A percentile compares a stretch with the other conserved stretches of the same genome.
Evolutionary conservation across 2,113 vertebrate species (phyloP).

Genomic region (Equus przewalskii): DNA sequence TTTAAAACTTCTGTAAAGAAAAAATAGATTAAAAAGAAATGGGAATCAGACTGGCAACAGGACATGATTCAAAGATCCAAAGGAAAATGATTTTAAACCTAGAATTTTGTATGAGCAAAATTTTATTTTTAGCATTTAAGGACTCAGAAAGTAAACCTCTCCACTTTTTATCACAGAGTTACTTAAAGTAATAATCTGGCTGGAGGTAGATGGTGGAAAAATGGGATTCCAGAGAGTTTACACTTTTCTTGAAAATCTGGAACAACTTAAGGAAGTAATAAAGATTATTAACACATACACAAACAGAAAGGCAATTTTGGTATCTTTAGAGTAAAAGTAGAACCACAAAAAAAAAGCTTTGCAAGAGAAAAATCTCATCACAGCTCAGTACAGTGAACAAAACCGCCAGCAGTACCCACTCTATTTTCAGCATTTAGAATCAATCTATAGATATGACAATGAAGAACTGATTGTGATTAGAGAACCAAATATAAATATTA

Average conservation of each 20-base stretch:
- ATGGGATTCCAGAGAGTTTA: not conserved
- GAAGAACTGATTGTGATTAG: not conserved
- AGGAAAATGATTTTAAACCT: slow-evolving; percentile 5
- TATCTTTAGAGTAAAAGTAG: not conserved
- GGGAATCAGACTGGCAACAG: not conserved
- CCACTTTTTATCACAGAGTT: not conserved
- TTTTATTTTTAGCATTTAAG: not conserved
- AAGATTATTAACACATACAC: not conserved
- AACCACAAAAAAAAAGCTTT: not conserved
- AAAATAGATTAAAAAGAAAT: not conserved
- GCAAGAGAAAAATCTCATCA: not conserved
- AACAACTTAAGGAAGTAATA: not conserved
- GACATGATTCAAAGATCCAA: not conserved
- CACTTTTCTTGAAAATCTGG: not conserved
- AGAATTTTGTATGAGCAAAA: not conserved
- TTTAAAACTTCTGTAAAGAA: not conserved
- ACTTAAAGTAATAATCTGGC: slow-evolving; percentile 30
- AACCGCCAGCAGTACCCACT: not conserved
- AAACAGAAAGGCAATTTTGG: not conserved
- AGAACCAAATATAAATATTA: not conserved
- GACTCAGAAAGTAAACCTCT: not conserved
- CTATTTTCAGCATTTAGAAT: slow-evolving; percentile 9
- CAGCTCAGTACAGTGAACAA: not conserved
- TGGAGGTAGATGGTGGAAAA: not conserved
- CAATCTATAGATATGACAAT: not conserved